Evolutionary conservation across 2,888 invertebrate species (phyloP).

Genomic region (Blera fallax): DNA sequence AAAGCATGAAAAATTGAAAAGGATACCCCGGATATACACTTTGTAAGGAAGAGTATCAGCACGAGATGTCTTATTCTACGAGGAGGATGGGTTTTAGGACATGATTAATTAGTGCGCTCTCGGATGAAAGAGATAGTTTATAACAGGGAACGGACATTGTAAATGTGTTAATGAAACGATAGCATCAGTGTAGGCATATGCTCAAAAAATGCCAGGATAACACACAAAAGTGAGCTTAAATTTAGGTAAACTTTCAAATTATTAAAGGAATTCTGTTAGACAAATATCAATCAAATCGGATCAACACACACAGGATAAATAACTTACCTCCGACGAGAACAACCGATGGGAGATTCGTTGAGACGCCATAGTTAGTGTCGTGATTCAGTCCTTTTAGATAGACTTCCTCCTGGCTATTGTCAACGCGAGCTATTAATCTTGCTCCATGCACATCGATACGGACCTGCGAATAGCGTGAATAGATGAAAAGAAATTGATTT

Average conservation of each 20-base stretch:
- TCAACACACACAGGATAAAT: too few species aligned
- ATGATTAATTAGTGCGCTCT: constrained; percentile 43
- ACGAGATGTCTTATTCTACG: constrained; percentile 10
- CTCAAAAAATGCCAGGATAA: neutral
- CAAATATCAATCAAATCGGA: neutral
- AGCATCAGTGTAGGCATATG: neutral
- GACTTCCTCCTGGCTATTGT: constrained; percentile 90
- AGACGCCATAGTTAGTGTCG: constrained; percentile 93
- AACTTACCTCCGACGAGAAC: constrained; percentile 92
- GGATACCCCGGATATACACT: constrained; percentile 28
- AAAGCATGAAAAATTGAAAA: constrained; percentile 51
- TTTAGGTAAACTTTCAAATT: neutral
- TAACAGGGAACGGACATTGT: too few species aligned
- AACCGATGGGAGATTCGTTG: constrained; percentile 92
- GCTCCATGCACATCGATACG: constrained; percentile 94
- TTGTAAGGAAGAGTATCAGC: neutral
- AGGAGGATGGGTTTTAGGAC: neutral
- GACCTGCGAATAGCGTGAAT: constrained; percentile 81
- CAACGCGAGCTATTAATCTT: constrained; percentile 92
- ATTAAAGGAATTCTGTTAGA: neutral
- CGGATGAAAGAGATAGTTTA: too few species aligned
- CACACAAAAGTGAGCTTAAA: neutral
- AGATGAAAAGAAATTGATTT: constrained; percentile 62
- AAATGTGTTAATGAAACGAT: neutral
- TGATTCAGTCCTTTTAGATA: constrained; percentile 91